Conservation (phyloP, 2,797 vertebrate genomes). For the Sebastes cheni region DNA sequence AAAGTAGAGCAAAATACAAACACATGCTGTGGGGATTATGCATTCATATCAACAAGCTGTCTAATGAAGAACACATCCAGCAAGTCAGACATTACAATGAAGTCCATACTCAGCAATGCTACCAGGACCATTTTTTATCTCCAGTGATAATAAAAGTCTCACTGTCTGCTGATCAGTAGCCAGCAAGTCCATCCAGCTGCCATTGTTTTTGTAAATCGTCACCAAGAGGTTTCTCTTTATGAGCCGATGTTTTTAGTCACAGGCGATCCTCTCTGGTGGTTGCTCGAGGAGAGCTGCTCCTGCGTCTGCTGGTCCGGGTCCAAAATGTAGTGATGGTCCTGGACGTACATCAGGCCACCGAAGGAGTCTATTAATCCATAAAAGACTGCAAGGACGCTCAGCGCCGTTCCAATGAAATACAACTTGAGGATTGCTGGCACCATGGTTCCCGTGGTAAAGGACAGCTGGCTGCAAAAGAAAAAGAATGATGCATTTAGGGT, state of each 20-base stretch:
- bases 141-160: background rate
- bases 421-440: constrained; percentile 59
- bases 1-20: background rate
- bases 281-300: background rate
- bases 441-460: constrained; percentile 26
- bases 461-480: background rate
- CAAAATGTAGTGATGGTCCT: constrained; percentile 22
- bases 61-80: background rate
- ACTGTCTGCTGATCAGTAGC: background rate
- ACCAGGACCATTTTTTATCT: background rate
- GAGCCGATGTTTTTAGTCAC: constrained; percentile 31
- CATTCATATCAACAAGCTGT: background rate
- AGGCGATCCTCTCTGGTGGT: background rate
- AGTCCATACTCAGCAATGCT: too few relatives aligned
- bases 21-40: too few relatives aligned
- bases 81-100: background rate
- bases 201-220: background rate
- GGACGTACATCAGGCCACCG: constrained; percentile 75
- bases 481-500: background rate
- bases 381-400: constrained; percentile 58
- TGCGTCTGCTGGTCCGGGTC: constrained; percentile 7
- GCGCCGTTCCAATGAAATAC: constrained; percentile 61
- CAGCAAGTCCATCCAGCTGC: background rate
- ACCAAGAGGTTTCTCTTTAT: background rate
- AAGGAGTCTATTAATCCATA: constrained; percentile 68